Evolutionary conservation across 2,888 invertebrate genomes (phyloP), one percentile per base, ranked within the genome.

Genomic region (Opisthograptis luteolata): DNA sequence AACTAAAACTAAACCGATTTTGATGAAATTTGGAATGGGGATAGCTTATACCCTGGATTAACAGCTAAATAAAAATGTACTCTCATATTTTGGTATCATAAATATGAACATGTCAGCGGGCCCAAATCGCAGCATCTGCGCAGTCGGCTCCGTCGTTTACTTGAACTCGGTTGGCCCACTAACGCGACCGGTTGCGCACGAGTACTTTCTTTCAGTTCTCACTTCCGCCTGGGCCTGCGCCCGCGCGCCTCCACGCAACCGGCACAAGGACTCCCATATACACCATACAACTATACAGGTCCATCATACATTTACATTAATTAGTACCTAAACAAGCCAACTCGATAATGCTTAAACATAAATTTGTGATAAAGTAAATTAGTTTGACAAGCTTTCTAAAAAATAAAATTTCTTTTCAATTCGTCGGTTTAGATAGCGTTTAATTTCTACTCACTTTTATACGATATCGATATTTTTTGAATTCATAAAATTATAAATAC

Each of bases 181-280:
- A 84, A 79, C 73, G 70, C 79, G 82, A 89, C 88, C 87, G 88
- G 88, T 89, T 79, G 78, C 64, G 63, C 62, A 41, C 64, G 61
- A 65, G 87, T 85, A 87, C 89, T 89, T 89, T 88, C 89, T 87
- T 84, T 87, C 83, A 76, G 77, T 84, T 87, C 84, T 87, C 86
- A 88, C 88, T 89, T 89, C 89, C 89, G 88, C 79, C 76, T 76
- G 78, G 69, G 66, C 55, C 76, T 76, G 78, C 70, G 66, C 55
- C 54, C 56, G 84, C 87, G 84, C 76, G 84, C 86, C 81, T 82
- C 81, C 86, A 85, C 87, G 87, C 83, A 80, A 84, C 78, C 69
- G 64, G 76, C 73, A 76, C 81, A 81, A 79, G 85, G 85, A 85
- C 73, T 64, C 68, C 72, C 70, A 73, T 73, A 69, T 70, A 49